Conservation (phyloP, 2,113 vertebrate species). For the Thamnaconus septentrionalis region DNA sequence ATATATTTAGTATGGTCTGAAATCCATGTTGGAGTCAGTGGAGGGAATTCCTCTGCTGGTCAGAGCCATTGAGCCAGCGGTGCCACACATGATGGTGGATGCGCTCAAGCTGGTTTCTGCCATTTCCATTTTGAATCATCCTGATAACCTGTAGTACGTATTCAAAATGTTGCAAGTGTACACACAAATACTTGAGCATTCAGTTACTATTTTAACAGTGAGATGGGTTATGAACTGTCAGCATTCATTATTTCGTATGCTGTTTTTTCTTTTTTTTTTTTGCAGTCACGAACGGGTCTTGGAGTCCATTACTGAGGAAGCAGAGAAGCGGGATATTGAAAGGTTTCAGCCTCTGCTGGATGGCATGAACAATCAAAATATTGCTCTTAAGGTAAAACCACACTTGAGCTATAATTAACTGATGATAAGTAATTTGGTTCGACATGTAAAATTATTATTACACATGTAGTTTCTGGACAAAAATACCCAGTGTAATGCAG, state of each 20-base stretch:
- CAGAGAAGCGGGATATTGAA: slow-evolving; percentile 83
- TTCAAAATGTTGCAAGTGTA: not conserved
- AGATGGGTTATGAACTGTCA: not conserved
- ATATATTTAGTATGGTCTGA: slow-evolving; percentile 80
- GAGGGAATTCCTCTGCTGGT: slow-evolving; percentile 86
- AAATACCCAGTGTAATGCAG: not conserved
- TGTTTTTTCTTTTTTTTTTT: not conserved
- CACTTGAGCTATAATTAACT: too few species aligned
- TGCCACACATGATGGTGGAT: slow-evolving; percentile 90
- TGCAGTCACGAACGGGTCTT: slow-evolving; percentile 85
- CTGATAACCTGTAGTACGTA: slow-evolving; percentile 83
- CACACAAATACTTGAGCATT: too few species aligned
- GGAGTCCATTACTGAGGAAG: slow-evolving; percentile 85
- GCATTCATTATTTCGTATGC: not conserved
- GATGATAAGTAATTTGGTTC: too few species aligned
- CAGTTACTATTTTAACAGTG: too few species aligned
- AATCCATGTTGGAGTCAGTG: slow-evolving; percentile 83
- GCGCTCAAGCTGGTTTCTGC: slow-evolving; percentile 87
- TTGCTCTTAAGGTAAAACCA: slow-evolving; percentile 80
- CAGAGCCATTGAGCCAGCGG: slow-evolving; percentile 81
- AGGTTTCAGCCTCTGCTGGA: slow-evolving; percentile 84
- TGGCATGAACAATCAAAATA: slow-evolving; percentile 78
- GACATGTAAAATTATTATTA: too few species aligned
- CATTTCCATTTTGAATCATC: slow-evolving; percentile 85
- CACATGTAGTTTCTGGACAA: too few species aligned